Percentiles rank a stretch among this genome's conserved stretches.
These are phyloP conservation scores for Ormyrus thymus DNA, from an alignment of 2,888 invertebrate species.

Conservation along the genomic window DNA sequence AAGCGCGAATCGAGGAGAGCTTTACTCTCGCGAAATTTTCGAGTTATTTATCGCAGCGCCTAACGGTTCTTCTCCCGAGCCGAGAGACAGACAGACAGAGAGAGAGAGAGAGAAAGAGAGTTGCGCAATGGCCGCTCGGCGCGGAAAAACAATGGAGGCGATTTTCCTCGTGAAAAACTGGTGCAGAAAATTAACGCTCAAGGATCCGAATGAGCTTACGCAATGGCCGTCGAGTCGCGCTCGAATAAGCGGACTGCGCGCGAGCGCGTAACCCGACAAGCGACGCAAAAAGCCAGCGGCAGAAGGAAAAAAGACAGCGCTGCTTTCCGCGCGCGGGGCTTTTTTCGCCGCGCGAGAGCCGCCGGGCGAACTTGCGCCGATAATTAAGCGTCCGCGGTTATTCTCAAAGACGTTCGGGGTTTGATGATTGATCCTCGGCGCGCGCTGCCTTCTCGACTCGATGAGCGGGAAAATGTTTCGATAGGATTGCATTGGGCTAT, in stretches of 20 bases:
- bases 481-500: too few species aligned
- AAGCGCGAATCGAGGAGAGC: too few species aligned
- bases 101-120: neutral
- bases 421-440: too few species aligned
- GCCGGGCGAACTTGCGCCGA: too few species aligned
- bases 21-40: neutral
- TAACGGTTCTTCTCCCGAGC: conserved; percentile 31
- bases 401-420: too few species aligned
- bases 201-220: conserved; percentile 50
- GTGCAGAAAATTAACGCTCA: conserved; percentile 47
- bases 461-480: too few species aligned
- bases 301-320: conserved; percentile 9
- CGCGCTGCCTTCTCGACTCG: too few species aligned
- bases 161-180: conserved; percentile 47
- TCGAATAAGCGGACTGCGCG: neutral
- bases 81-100: neutral
- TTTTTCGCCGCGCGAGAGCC: too few species aligned
- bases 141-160: conserved; percentile 25
- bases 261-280: conserved; percentile 13
- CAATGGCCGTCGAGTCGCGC: conserved; percentile 25
- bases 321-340: conserved; percentile 29
- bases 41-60: conserved; percentile 27
- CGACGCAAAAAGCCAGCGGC: neutral
- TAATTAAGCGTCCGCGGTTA: neutral
- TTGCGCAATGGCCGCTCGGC: neutral